Percentiles rank a stretch among this genome's conserved stretches.
phyloP scores from a whole-genome alignment of 2,113 vertebrate genomes.

The Oenanthe melanoleuca region DNA sequence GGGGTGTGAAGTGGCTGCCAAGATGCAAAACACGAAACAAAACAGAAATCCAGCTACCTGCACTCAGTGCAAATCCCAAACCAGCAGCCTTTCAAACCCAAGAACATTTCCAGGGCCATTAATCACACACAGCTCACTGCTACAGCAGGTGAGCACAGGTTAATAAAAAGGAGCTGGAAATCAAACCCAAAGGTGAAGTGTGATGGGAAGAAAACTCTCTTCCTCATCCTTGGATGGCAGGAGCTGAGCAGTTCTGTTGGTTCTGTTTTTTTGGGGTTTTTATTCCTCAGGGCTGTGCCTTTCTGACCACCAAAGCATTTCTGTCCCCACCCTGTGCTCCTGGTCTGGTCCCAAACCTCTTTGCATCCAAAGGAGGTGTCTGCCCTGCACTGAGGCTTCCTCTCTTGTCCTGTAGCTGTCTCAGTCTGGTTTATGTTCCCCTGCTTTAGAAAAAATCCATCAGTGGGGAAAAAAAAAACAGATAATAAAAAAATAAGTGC shows the following conservation, averaged over 20 bases:
- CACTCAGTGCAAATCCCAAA: slow-evolving; percentile 54
- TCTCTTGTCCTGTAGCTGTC: neutral
- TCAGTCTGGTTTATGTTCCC: neutral
- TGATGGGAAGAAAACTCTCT: neutral
- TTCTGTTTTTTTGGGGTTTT: neutral
- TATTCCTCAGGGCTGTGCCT: too few species aligned
- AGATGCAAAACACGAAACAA: neutral
- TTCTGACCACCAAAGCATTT: neutral
- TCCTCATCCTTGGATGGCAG: neutral
- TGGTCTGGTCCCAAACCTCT: neutral
- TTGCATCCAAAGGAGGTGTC: neutral
- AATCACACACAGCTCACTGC: slow-evolving; percentile 60
- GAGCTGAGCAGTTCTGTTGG: neutral
- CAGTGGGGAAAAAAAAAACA: neutral
- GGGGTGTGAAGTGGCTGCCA: slow-evolving; percentile 43
- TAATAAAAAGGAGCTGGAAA: slow-evolving; percentile 61
- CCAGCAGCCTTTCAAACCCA: slow-evolving; percentile 46
- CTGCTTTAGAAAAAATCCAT: neutral
- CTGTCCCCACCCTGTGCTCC: rapidly evolving
- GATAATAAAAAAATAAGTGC: neutral
- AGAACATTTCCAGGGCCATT: slow-evolving; percentile 66
- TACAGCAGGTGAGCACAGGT: slow-evolving; percentile 29
- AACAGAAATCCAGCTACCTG: neutral
- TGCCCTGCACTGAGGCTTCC: neutral
- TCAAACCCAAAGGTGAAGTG: neutral